Evolutionary conservation across 2,797 vertebrate species (phyloP).

Genomic region (Steatocranus sp.): DNA sequence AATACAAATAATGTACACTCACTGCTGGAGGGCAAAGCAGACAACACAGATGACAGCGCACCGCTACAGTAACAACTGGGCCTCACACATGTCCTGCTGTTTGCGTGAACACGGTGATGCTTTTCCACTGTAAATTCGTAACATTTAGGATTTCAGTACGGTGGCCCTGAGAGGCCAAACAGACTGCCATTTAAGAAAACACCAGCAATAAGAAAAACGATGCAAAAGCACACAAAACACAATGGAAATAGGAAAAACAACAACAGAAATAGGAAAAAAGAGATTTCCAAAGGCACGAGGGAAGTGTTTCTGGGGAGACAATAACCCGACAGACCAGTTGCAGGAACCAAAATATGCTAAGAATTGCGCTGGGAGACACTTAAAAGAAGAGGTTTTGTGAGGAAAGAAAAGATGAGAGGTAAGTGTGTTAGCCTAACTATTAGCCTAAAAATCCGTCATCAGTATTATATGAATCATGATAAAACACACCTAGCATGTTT

Average conservation of each 20-base stretch:
- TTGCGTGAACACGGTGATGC: neutral
- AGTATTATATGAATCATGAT: no score
- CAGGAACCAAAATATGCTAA: neutral
- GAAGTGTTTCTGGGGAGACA: neutral
- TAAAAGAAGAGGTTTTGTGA: neutral
- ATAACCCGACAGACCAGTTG: neutral
- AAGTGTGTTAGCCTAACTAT: no score
- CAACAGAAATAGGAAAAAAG: neutral
- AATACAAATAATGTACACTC: neutral
- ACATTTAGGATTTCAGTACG: neutral
- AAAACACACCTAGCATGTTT: no score
- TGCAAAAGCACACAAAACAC: neutral
- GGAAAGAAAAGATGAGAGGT: neutral
- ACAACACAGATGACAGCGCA: neutral
- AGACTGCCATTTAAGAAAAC: neutral
- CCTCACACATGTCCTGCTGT: neutral
- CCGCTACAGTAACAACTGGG: neutral
- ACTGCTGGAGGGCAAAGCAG: neutral
- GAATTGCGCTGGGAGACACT: neutral
- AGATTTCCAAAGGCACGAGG: neutral
- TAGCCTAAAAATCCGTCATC: no score
- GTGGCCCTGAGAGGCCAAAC: neutral
- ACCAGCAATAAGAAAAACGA: neutral
- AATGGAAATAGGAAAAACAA: neutral
- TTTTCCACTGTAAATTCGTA: neutral